These are phyloP conservation scores for Aurelia aurita DNA, from an alignment of 30 jellyfish, hydroid and myxozoan genomes.

Conservation along the genomic window DNA sequence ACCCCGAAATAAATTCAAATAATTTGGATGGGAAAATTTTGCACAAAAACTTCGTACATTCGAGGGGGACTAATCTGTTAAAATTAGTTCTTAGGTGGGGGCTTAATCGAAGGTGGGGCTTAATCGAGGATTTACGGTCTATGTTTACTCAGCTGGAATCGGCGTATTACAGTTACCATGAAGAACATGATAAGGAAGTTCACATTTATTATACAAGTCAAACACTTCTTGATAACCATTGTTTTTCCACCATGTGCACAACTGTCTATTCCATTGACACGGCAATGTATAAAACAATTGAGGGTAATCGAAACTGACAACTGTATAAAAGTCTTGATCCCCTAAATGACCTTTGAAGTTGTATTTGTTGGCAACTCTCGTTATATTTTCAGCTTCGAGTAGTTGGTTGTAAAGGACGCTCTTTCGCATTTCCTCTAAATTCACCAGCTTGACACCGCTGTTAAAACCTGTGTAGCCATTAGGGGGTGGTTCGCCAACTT, in stretches of 20 bases:
- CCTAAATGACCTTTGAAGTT: slow-evolving; percentile 91
- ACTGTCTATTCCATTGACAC: slow-evolving; percentile 96
- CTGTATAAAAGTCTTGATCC: slow-evolving; percentile 88
- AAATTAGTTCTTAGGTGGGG: not conserved
- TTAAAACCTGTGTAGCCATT: slow-evolving; percentile 87
- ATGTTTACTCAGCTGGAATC: slow-evolving; percentile 52
- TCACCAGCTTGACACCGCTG: slow-evolving; percentile 87
- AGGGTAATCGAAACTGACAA: slow-evolving; percentile 76
- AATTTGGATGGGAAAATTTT: no score
- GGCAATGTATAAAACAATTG: slow-evolving; percentile 85
- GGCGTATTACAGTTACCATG: slow-evolving; percentile 96
- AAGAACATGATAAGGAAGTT: slow-evolving; percentile 70
- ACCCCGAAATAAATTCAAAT: no score
- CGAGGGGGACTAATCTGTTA: no score
- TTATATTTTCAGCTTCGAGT: slow-evolving; percentile 48
- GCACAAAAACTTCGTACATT: no score
- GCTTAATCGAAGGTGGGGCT: not conserved
- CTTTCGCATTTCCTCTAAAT: slow-evolving; percentile 78
- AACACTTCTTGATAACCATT: slow-evolving; percentile 77
- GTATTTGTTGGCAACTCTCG: slow-evolving; percentile 70
- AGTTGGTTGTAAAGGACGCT: slow-evolving; percentile 68
- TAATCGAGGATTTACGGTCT: no score
- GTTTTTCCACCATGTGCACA: slow-evolving; percentile 94
- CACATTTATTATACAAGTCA: slow-evolving; percentile 76
- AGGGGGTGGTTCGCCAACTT: slow-evolving; percentile 92